Conservation (phyloP, 2,888 invertebrate genomes). For the Aporophyla nigra region DNA sequence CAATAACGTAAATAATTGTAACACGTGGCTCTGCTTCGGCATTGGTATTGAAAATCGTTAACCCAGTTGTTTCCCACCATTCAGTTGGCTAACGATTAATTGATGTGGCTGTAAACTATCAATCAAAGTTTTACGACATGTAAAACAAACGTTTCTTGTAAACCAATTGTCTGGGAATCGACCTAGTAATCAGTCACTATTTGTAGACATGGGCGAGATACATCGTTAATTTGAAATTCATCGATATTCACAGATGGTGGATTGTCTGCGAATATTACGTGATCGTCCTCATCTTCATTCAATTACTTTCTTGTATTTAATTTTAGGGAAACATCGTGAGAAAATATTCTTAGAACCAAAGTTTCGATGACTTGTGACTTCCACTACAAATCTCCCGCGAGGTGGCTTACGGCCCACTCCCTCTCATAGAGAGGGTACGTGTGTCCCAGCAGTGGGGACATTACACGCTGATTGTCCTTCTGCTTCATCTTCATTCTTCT, state of each 20-base stretch:
- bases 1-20: slow-evolving; percentile 70
- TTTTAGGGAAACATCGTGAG: no score
- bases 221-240: slow-evolving; percentile 1
- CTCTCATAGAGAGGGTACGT: no score
- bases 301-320: no score
- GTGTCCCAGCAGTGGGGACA: no score
- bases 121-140: slow-evolving; percentile 88
- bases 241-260: neutral
- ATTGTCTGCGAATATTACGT: neutral
- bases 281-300: no score
- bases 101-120: slow-evolving; percentile 88
- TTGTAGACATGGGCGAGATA: slow-evolving; percentile 62
- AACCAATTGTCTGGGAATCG: slow-evolving; percentile 83
- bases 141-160: slow-evolving; percentile 85
- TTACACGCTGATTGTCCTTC: no score
- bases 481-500: no score
- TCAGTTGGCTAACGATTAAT: slow-evolving; percentile 82
- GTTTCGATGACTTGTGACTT: no score
- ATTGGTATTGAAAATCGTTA: slow-evolving; percentile 84
- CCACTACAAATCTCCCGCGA: no score
- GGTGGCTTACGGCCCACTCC: no score
- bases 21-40: slow-evolving; percentile 71
- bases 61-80: slow-evolving; percentile 79
- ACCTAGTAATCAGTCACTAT: slow-evolving; percentile 75
- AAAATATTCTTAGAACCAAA: no score